A percentile compares a stretch with the other conserved stretches of the same genome.
phyloP scores from a whole-genome alignment of 2,888 invertebrate genomes.

The Cataglyphis altisquamis region DNA sequence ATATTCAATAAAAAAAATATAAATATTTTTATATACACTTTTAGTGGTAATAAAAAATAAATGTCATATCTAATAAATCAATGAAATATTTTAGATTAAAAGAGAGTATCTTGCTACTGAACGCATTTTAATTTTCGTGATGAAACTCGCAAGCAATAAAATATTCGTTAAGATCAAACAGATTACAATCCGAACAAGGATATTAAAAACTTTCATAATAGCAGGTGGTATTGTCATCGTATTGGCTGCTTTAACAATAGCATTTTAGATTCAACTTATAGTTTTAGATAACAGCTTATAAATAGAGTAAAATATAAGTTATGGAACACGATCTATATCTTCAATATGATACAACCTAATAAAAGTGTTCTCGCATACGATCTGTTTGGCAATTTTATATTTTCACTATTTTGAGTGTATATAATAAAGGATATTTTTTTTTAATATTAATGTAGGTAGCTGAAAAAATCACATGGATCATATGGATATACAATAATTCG shows the following conservation, averaged over 20 bases:
- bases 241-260: background rate
- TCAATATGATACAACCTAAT: background rate
- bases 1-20: background rate
- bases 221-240: background rate
- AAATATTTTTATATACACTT: background rate
- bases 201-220: background rate
- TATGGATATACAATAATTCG: background rate
- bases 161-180: slow-evolving; percentile 11
- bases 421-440: background rate
- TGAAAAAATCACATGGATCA: background rate
- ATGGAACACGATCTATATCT: background rate
- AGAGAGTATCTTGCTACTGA: background rate
- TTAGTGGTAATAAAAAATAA: background rate
- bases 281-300: background rate
- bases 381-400: background rate
- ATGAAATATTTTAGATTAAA: background rate
- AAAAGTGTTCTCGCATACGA: background rate
- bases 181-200: background rate
- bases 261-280: background rate
- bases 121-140: background rate
- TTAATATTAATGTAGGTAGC: background rate
- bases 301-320: background rate
- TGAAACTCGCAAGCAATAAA: background rate
- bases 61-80: background rate
- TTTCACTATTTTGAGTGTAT: background rate